Conservation (phyloP, 2,797 vertebrate species). For the Fringilla coelebs region DNA sequence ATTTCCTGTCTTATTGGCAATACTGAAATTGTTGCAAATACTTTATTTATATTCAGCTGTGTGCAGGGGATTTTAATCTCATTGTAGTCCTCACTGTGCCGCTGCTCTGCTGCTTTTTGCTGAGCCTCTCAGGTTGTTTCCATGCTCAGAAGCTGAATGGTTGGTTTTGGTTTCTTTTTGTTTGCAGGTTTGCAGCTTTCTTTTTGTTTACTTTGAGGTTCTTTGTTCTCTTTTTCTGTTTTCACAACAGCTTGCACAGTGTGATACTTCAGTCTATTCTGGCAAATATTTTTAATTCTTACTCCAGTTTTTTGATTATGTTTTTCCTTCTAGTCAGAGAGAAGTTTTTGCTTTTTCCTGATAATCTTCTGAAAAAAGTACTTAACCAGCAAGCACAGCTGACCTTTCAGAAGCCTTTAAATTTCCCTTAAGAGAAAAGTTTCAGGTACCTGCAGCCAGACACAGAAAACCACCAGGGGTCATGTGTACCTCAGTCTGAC, state of each 20-base stretch:
- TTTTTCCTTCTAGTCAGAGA: background rate
- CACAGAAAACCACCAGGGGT: background rate
- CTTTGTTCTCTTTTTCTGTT: background rate
- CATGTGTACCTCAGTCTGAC: background rate
- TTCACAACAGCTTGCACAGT: background rate
- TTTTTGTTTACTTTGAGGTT: background rate
- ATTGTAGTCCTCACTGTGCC: rapidly evolving
- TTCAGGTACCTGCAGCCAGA: background rate
- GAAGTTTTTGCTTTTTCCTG: background rate
- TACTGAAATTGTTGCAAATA: background rate
- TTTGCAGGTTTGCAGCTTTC: background rate
- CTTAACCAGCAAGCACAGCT: background rate
- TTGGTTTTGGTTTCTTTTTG: background rate
- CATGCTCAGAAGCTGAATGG: background rate
- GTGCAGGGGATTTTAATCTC: background rate
- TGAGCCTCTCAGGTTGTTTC: background rate
- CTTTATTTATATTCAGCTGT: background rate
- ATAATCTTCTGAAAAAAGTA: background rate
- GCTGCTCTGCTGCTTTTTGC: background rate
- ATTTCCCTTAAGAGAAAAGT: background rate
- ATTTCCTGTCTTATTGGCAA: background rate
- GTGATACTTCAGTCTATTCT: background rate
- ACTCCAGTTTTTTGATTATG: background rate
- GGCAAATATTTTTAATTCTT: background rate
- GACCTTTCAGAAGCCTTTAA: background rate